Evolutionary conservation across 2,888 invertebrate genomes (phyloP).

Genomic region (Thyatira batis): DNA sequence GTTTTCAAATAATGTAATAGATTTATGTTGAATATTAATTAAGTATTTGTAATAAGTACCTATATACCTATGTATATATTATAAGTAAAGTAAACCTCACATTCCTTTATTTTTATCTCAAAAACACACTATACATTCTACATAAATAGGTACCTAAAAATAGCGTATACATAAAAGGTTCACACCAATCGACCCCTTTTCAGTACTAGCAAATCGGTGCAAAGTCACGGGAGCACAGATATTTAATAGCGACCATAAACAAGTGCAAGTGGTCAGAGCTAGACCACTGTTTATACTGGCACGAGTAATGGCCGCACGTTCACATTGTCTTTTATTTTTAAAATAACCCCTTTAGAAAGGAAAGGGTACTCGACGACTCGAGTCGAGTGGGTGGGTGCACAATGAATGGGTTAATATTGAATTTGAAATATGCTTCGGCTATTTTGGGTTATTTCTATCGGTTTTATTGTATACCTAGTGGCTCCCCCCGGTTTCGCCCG

Average conservation of each 20-base stretch:
- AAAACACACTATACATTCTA: too few relatives aligned
- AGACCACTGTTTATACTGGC: slow-evolving; percentile 29
- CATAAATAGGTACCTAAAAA: too few relatives aligned
- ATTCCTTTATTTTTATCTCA: too few relatives aligned
- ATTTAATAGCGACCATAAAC: slow-evolving; percentile 35
- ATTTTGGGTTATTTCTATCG: too few relatives aligned
- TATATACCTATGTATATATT: too few relatives aligned
- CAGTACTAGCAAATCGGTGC: neutral
- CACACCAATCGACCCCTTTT: slow-evolving; percentile 20
- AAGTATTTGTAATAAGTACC: too few relatives aligned
- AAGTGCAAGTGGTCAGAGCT: slow-evolving; percentile 33
- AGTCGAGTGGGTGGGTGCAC: neutral
- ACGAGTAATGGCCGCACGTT: neutral
- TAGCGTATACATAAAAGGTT: too few relatives aligned
- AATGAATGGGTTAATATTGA: neutral
- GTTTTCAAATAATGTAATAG: too few relatives aligned
- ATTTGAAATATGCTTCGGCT: neutral
- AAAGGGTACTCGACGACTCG: neutral
- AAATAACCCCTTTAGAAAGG: neutral
- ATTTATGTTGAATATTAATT: too few relatives aligned
- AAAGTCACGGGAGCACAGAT: slow-evolving; percentile 10
- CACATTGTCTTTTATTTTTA: neutral
- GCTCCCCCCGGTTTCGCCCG: too few relatives aligned
- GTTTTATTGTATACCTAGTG: too few relatives aligned
- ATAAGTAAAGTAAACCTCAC: too few relatives aligned